Conservation (phyloP, 35 echinoderm and acorn worm genomes). For the Nesometra sesokonis region DNA sequence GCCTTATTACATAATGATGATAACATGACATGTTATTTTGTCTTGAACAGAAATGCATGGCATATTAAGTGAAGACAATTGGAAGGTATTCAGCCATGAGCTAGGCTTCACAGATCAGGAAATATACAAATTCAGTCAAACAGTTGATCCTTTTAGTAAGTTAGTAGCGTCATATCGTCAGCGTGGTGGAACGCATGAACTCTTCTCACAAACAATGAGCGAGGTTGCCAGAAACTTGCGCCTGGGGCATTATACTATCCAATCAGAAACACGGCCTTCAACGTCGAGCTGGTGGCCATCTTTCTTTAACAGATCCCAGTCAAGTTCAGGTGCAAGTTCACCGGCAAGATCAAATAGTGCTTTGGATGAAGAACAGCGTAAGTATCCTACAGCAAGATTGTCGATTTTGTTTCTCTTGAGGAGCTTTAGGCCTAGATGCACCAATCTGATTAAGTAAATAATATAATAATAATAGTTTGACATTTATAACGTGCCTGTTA, state of each 20-base stretch:
- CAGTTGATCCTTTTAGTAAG: constrained; percentile 43
- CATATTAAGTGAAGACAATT: constrained; percentile 57
- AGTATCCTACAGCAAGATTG: too few relatives aligned
- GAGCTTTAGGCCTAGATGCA: too few relatives aligned
- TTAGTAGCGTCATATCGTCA: constrained; percentile 44
- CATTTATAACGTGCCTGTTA: too few relatives aligned
- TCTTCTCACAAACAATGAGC: constrained; percentile 61
- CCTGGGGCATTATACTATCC: not conserved
- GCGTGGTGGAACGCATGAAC: constrained; percentile 46
- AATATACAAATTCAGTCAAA: constrained; percentile 39
- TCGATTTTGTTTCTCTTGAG: too few relatives aligned
- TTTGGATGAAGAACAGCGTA: not conserved
- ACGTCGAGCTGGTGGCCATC: not conserved
- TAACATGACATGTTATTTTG: too few relatives aligned
- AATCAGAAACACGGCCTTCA: not conserved
- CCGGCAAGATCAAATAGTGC: not conserved
- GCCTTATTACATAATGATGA: too few relatives aligned
- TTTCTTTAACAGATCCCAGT: not conserved
- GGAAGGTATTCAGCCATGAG: constrained; percentile 68
- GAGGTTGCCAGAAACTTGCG: constrained; percentile 40
- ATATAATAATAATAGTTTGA: too few relatives aligned
- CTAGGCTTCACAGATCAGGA: constrained; percentile 57
- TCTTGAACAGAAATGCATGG: constrained; percentile 48
- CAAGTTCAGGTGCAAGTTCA: not conserved
- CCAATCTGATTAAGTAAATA: too few relatives aligned